Percentiles rank a stretch among this genome's conserved stretches.
phyloP scores from a whole-genome alignment of 2,113 vertebrate genomes.

The Martes martes region DNA sequence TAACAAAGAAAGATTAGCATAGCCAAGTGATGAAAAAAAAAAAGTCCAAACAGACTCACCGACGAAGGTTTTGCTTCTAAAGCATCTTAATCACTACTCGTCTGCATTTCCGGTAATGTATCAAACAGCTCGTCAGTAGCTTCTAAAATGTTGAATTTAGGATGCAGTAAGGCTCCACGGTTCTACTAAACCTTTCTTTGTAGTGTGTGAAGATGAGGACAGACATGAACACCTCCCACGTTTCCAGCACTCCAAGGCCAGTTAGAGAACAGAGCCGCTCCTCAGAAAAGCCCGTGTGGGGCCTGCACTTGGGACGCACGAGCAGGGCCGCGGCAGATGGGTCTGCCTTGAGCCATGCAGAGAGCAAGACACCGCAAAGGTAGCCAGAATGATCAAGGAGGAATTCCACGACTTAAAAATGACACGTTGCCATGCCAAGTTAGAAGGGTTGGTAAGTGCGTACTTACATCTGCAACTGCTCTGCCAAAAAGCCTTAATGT shows the following conservation, averaged over 20 bases:
- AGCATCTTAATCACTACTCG: not conserved
- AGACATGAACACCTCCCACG: not conserved
- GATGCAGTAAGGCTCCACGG: not conserved
- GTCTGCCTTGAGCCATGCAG: not conserved
- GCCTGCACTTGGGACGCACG: not conserved
- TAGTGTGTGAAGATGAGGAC: not conserved
- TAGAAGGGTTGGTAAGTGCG: not conserved
- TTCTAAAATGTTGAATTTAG: not conserved
- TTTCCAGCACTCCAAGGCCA: not conserved
- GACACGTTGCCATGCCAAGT: not conserved
- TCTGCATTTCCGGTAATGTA: not conserved
- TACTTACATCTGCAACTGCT: not conserved
- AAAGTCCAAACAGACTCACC: not conserved
- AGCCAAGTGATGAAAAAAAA: not conserved
- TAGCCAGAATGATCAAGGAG: not conserved
- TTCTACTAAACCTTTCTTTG: not conserved
- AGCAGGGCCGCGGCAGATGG: not conserved
- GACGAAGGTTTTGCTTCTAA: not conserved
- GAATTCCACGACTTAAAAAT: not conserved
- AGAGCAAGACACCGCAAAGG: not conserved
- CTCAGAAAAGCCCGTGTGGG: not conserved
- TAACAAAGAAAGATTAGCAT: not conserved
- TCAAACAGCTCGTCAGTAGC: not conserved
- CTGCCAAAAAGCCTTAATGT: conserved; percentile 1
- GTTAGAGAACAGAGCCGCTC: not conserved